These are phyloP conservation scores for Syrista parreyssii DNA, from an alignment of 2,888 invertebrate species.

Conservation along the genomic window DNA sequence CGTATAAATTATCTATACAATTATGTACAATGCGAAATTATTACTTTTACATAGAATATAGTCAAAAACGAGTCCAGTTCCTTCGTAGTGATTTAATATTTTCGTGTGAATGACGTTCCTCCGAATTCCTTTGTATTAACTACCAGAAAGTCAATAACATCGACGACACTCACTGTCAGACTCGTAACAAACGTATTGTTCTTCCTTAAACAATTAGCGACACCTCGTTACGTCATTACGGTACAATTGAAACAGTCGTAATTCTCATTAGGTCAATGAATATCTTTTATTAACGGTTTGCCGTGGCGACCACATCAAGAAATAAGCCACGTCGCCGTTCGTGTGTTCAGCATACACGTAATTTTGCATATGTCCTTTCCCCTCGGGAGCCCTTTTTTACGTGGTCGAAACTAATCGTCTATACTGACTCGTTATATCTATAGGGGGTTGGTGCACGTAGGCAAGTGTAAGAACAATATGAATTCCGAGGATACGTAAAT, in stretches of 20 bases:
- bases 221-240: background rate
- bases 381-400: background rate
- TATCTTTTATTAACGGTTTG: background rate
- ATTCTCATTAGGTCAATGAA: background rate
- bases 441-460: background rate
- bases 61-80: background rate
- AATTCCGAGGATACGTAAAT: background rate
- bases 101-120: background rate
- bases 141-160: background rate
- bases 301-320: background rate
- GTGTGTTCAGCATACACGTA: background rate
- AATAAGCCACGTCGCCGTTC: background rate
- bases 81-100: background rate
- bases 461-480: background rate
- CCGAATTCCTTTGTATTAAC: background rate
- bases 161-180: background rate
- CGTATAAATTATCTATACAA: conserved; percentile 53
- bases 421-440: background rate
- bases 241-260: background rate
- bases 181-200: background rate
- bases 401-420: background rate
- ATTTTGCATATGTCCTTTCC: background rate
- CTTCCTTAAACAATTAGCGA: background rate
- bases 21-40: conserved; percentile 50
- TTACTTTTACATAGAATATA: background rate